Evolutionary conservation across 2,113 vertebrate species (phyloP).

Genomic region (Urocitellus parryii): DNA sequence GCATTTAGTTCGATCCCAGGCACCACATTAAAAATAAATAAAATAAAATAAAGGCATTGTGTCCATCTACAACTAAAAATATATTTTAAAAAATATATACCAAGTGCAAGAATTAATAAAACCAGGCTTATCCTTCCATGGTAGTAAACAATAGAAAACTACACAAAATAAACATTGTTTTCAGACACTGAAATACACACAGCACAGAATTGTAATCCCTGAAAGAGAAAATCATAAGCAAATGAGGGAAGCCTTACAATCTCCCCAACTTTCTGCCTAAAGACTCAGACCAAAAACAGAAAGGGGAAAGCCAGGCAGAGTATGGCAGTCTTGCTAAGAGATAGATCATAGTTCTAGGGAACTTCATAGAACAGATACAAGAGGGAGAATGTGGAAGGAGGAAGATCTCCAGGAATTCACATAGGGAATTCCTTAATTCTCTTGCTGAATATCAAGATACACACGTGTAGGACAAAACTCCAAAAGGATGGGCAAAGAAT

Average conservation of each 20-base stretch:
- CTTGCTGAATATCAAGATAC: constrained; percentile 40
- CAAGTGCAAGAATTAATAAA: constrained; percentile 27
- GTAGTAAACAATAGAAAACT: not conserved
- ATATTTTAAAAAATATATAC: not conserved
- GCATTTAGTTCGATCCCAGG: too few relatives aligned
- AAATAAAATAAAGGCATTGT: too few relatives aligned
- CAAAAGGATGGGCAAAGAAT: constrained; percentile 25
- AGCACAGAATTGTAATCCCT: not conserved
- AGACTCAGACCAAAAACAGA: not conserved
- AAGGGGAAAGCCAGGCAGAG: not conserved
- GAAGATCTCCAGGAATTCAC: constrained; percentile 28
- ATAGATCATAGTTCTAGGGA: not conserved
- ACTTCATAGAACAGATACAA: not conserved
- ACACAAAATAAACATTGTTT: not conserved
- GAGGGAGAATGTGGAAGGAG: not conserved
- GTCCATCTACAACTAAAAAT: too few relatives aligned
- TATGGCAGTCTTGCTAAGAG: not conserved
- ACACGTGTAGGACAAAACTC: not conserved
- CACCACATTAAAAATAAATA: too few relatives aligned
- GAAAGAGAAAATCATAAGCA: constrained; percentile 21
- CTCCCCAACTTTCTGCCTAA: not conserved
- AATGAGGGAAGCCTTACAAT: not conserved
- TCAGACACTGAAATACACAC: not conserved
- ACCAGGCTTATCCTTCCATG: constrained; percentile 37
- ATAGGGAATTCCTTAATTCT: constrained; percentile 31